Conservation (phyloP, 1,140 invertebrate species). For the Bathynomus jamesi region DNA sequence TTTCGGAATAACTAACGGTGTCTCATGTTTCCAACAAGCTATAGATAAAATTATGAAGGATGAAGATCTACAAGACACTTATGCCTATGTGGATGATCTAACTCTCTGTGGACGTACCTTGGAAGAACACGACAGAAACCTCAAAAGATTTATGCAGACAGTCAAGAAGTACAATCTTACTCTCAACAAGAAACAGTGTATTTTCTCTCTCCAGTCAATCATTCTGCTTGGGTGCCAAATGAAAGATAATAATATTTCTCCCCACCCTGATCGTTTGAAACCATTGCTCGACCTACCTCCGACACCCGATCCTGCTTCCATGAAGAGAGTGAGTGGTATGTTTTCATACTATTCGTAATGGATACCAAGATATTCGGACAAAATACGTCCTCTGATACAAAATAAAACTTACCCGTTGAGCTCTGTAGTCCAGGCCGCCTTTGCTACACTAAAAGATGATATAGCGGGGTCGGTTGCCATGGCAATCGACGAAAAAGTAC, state of each 20-base stretch:
- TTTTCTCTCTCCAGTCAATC: background rate
- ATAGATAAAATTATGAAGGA: slow-evolving; percentile 4
- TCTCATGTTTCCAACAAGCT: slow-evolving; percentile 16
- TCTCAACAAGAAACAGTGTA: slow-evolving; percentile 4
- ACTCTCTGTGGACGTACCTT: background rate
- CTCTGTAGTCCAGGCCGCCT: too few relatives aligned
- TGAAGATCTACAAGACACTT: background rate
- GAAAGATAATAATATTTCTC: background rate
- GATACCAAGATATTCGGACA: too few relatives aligned
- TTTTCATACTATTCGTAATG: too few relatives aligned
- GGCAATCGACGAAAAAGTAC: too few relatives aligned
- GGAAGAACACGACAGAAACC: background rate
- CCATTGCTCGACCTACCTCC: too few relatives aligned
- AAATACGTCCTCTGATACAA: too few relatives aligned
- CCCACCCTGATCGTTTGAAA: background rate
- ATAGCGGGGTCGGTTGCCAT: too few relatives aligned
- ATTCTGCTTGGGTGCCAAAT: background rate
- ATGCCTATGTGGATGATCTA: slow-evolving; percentile 12
- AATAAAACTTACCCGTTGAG: too few relatives aligned
- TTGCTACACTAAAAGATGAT: too few relatives aligned
- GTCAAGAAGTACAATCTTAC: background rate
- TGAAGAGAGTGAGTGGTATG: too few relatives aligned
- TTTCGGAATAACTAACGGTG: slow-evolving; percentile 36
- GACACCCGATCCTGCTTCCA: too few relatives aligned
- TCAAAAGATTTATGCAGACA: background rate